A percentile compares a stretch with the other conserved stretches of the same genome.
Conservation (phyloP, 2,797 vertebrate species). For the Coilia nasus region DNA sequence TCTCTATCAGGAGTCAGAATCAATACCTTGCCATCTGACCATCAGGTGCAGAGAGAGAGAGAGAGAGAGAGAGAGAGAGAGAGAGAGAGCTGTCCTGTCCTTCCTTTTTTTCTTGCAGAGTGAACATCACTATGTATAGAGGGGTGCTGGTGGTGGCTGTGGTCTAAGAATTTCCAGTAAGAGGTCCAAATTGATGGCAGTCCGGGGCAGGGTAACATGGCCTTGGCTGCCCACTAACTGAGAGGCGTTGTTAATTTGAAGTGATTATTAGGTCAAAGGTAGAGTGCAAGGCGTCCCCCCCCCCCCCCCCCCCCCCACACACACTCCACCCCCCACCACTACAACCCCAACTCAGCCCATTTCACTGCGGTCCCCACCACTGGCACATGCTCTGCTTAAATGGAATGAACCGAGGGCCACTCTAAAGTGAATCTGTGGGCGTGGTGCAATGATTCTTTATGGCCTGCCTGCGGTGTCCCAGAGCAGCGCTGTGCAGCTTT, state of each 20-base stretch:
- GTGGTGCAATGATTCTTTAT: not conserved
- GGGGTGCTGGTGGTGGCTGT: not conserved
- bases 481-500: not conserved
- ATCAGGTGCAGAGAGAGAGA: not conserved
- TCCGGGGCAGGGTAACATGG: not conserved
- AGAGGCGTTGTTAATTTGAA: not conserved
- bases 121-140: not conserved
- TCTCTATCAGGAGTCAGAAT: not conserved
- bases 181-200: not conserved
- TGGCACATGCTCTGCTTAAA: not conserved
- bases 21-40: not conserved
- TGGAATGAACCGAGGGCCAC: not conserved
- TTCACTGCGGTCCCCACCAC: not conserved
- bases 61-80: conserved; percentile 18
- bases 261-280: not conserved
- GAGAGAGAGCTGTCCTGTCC: not conserved
- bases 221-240: not conserved
- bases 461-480: not conserved
- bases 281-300: not conserved
- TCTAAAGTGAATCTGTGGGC: not conserved
- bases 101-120: conserved; percentile 28
- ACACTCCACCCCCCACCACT: no score
- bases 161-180: not conserved
- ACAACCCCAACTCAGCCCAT: not conserved
- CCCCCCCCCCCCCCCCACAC: no score